Base-by-base conservation (phyloP, 2,888 invertebrate genomes). In the Oscheius sp. region DNA sequence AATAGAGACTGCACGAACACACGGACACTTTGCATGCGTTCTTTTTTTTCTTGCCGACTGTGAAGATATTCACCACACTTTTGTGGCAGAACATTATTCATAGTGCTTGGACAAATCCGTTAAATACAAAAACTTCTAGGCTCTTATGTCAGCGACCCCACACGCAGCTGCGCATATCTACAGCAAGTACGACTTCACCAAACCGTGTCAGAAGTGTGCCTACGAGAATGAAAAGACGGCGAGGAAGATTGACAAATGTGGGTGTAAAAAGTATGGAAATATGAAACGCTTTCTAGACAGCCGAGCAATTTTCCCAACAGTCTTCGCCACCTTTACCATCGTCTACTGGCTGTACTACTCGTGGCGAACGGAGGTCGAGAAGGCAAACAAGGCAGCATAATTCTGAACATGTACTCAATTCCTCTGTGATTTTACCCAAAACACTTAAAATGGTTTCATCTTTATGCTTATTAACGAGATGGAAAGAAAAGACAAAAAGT, bases 341-440 rank as follows among this genome's bases (percentile, higher is more conserved):
- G 70, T 79, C 53, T 88, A 88, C 75, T 88, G 88, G 87, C 76
- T 82, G 63, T 87, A 85, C 76, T 88, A 77, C 72, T 79, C 81
- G 35, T 81, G 63, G 76, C 47, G 47, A 29, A 63, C 29, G 29
- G 63, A 63, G 48, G 63, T 47, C 32, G n/a, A 33, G 32, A 51
- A 66, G 66, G 65, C 50, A 13, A 60, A 35, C 37, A 33, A 65
- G 47, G 50, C 32, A 48, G 48, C 33, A 47, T 33, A 32, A 48
- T 13, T 35, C 68, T 68, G 55, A 68, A 68, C 37, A 35, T 29
- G n/a, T 53, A 68, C 68, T 68, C 68, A 68, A 55, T 21, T 7
- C 32, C 53, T 32, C 63, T 68, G 68, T 68, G 68, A 68, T 68
- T 53, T 68, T 37, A 21, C n/a, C 29, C 33, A 29, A 32, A 47